phyloP scores from a whole-genome alignment of 2,797 vertebrate species.

The Synaphobranchus kaupii region DNA sequence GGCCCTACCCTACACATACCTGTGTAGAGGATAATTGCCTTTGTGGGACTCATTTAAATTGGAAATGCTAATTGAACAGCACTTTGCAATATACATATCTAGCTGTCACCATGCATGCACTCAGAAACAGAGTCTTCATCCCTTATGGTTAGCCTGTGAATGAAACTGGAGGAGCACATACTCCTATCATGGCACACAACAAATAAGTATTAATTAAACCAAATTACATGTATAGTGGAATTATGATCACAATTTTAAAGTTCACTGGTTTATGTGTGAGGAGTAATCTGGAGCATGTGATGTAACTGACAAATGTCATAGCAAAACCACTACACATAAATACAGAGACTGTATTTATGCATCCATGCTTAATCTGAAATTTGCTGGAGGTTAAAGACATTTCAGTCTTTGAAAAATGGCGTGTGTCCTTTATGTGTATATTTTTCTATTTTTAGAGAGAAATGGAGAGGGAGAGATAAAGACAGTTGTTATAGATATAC shows the following conservation, averaged over 20 bases:
- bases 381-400: not conserved
- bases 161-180: not conserved
- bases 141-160: not conserved
- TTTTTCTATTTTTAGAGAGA: not conserved
- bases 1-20: not conserved
- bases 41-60: slow-evolving; percentile 1
- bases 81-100: slow-evolving; percentile 6
- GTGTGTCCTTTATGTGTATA: not conserved
- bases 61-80: not conserved
- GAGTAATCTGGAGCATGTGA: not conserved
- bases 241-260: not conserved
- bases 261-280: not conserved
- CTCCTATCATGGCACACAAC: not conserved
- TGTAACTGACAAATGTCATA: not conserved
- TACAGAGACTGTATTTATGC: not conserved
- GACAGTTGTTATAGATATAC: not conserved
- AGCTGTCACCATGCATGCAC: not conserved
- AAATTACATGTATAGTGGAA: not conserved
- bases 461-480: not conserved
- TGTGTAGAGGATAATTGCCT: not conserved
- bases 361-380: not conserved
- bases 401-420: not conserved
- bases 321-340: not conserved
- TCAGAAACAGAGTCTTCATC: not conserved
- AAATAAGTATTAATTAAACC: not conserved